Evolutionary conservation across 2,888 invertebrate genomes (phyloP).

Genomic region (Xiphydria camelus): DNA sequence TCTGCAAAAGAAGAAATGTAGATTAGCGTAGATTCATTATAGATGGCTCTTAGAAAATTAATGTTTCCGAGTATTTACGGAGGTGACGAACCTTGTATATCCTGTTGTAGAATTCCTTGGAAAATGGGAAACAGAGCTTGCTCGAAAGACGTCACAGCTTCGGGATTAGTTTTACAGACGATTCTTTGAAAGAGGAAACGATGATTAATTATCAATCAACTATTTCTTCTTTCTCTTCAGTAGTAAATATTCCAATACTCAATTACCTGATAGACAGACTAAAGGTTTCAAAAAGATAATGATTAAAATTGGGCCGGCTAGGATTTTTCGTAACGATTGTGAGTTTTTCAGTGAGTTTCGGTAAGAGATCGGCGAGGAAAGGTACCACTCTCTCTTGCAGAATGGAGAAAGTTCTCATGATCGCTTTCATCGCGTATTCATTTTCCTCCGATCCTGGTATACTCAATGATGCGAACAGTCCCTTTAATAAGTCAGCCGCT

Average conservation of each 20-base stretch:
- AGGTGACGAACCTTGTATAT: slow-evolving; percentile 74
- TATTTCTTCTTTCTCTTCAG: slow-evolving; percentile 3
- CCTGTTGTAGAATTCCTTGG: slow-evolving; percentile 90
- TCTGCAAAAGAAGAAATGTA: slow-evolving; percentile 63
- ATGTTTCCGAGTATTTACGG: slow-evolving; percentile 1
- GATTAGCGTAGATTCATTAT: slow-evolving; percentile 2
- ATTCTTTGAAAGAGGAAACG: slow-evolving; percentile 58
- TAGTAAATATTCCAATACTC: slow-evolving; percentile 47
- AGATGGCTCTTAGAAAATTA: background rate
- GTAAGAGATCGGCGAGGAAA: slow-evolving; percentile 77
- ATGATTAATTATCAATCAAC: slow-evolving; percentile 14
- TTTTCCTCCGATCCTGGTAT: slow-evolving; percentile 83
- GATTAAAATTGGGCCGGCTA: slow-evolving; percentile 96
- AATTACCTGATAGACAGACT: slow-evolving; percentile 88
- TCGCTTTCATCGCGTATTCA: slow-evolving; percentile 97
- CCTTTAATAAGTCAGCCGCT: slow-evolving; percentile 70
- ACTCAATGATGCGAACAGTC: slow-evolving; percentile 76
- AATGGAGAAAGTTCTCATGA: slow-evolving; percentile 85
- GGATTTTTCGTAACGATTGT: slow-evolving; percentile 88
- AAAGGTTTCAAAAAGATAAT: slow-evolving; percentile 95
- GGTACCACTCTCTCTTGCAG: slow-evolving; percentile 82
- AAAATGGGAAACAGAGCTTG: slow-evolving; percentile 92
- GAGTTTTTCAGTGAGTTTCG: slow-evolving; percentile 83
- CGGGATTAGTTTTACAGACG: slow-evolving; percentile 80
- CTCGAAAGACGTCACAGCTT: slow-evolving; percentile 86